These are phyloP conservation scores for Leptopilina boulardi DNA, from an alignment of 1,140 invertebrate genomes.

Conservation along the genomic window DNA sequence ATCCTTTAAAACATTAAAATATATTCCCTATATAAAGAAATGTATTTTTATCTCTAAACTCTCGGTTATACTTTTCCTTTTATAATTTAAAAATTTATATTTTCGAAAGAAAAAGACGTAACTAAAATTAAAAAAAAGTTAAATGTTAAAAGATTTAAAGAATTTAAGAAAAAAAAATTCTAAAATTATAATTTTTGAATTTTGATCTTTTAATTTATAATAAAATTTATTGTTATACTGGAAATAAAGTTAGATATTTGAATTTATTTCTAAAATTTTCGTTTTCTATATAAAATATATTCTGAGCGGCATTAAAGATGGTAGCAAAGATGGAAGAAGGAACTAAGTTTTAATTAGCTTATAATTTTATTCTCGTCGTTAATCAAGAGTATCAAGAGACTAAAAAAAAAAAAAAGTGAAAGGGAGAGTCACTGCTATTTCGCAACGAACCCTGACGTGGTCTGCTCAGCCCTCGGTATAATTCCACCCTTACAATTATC, in stretches of 20 bases:
- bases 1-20: not conserved
- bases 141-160: no score
- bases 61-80: not conserved
- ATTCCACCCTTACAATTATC: constrained; percentile 76
- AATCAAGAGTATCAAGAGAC: constrained; percentile 25
- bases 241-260: not conserved
- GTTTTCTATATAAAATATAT: constrained; percentile 3
- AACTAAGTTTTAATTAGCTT: constrained; percentile 20
- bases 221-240: no score
- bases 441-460: constrained; percentile 62
- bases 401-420: constrained; percentile 20
- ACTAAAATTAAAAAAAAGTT: no score
- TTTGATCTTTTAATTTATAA: no score
- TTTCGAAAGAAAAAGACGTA: not conserved
- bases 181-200: not conserved
- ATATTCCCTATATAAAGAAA: not conserved
- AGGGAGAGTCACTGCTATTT: constrained; percentile 69
- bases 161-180: no score
- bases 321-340: not conserved
- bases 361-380: constrained; percentile 14
- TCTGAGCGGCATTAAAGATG: constrained; percentile 4
- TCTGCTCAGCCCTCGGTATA: constrained; percentile 68
- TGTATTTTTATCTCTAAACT: not conserved
- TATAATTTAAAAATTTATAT: not conserved
- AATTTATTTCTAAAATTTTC: not conserved